Evolutionary conservation across 2,113 vertebrate genomes (phyloP), one percentile per base, ranked within the genome.

Genomic region (Apodemus speciosus): DNA sequence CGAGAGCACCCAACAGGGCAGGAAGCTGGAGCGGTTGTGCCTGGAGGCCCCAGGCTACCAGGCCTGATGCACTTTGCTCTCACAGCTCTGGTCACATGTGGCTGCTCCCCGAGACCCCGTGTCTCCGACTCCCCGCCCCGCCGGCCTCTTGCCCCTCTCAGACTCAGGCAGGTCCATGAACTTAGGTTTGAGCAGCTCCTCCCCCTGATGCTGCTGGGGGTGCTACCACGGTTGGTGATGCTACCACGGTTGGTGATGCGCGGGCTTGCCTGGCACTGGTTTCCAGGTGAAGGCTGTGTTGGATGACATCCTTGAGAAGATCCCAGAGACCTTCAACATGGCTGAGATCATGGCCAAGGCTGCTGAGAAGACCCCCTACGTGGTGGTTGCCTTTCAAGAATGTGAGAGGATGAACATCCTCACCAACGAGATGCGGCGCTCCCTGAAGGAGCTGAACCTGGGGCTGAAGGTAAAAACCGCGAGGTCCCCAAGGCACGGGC

Each of bases 401-500:
- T 98, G 98, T 0, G 98, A 98, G 38, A 93, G 98, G 6, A 98
- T 98, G 98, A 98, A 98, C 90, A 96, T 96, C 86, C 73, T 98
- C 2, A 98, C 97, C 94, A 76, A 84, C 0, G 98, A 98, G 38
- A 98, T 98, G 11, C 97, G 98, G 25, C 97, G 98, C 18, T 98
- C 98, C 0, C 84, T 98, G 15, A 98, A 97, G 72, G 98, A 98
- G 93, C 32, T 98, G 21, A 97, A 97, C 94, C 51, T 98, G 93
- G 98, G 98, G 2, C 96, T 98, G 7, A 98, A 98, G 98, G 98
- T 98, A 13, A 88, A 51, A 25, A 72, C 64, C 0, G 0, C 0
- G 0, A 9, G 69, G 58, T 0, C 16, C 0, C 58, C 0, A 6
- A 84, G 71, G 9, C 32, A 53, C 21, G 0, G 0, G 64, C 30